Evolutionary conservation across 53 echinoderm and acorn worm species (phyloP).

Genomic region (Apostichopus leukothele): DNA sequence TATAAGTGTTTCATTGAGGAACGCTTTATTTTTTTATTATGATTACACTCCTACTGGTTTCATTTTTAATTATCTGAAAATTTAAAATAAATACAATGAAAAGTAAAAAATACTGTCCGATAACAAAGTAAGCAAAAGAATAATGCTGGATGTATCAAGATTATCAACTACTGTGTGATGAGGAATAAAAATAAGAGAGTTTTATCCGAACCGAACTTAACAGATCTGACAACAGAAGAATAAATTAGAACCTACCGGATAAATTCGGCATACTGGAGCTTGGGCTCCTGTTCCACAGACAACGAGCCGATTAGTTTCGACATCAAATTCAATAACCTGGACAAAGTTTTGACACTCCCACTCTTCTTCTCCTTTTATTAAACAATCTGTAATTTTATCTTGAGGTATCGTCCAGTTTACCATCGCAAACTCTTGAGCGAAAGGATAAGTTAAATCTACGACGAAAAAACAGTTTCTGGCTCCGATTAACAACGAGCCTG

Average conservation of each 20-base stretch:
- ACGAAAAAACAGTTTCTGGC: slow-evolving; percentile 70
- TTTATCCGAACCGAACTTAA: no score
- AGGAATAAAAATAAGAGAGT: no score
- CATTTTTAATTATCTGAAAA: no score
- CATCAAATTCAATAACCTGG: slow-evolving; percentile 58
- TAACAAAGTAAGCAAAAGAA: no score
- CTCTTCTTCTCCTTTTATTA: slow-evolving; percentile 70
- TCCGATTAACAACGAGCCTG: slow-evolving; percentile 60
- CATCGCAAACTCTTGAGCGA: slow-evolving; percentile 25
- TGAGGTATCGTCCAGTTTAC: slow-evolving; percentile 6
- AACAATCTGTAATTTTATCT: slow-evolving; percentile 50
- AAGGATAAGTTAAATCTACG: slow-evolving; percentile 61
- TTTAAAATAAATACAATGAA: no score
- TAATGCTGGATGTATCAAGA: no score
- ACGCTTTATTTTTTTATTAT: no score
- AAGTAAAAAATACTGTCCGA: no score
- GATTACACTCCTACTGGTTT: no score
- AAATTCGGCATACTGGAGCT: slow-evolving; percentile 70
- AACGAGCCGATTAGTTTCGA: slow-evolving; percentile 54
- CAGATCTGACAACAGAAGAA: no score
- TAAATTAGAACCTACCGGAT: slow-evolving; percentile 45
- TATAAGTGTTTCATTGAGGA: no score
- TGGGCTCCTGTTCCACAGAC: slow-evolving; percentile 93
- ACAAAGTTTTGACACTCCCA: slow-evolving; percentile 92
- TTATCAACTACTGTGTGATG: no score